Conservation (phyloP, 2,888 invertebrate genomes). For the Leptinotarsa peninsularis region DNA sequence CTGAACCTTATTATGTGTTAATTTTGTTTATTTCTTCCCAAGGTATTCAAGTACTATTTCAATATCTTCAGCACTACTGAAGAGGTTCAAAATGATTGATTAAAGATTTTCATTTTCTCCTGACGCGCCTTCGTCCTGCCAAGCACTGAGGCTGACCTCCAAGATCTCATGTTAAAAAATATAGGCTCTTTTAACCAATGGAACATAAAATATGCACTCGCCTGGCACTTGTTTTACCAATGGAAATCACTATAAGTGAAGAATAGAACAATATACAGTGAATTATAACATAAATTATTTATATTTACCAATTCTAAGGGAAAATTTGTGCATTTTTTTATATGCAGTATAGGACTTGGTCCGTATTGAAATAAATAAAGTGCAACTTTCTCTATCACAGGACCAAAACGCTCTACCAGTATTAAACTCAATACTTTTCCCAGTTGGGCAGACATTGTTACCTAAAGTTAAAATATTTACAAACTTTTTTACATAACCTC, state of each 20-base stretch:
- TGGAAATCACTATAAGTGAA: too few relatives aligned
- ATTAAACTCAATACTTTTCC: slow-evolving; percentile 80
- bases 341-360: slow-evolving; percentile 74
- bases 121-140: too few relatives aligned
- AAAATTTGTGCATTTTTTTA: slow-evolving; percentile 73
- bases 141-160: too few relatives aligned
- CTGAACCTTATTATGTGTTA: too few relatives aligned
- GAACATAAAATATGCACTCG: too few relatives aligned
- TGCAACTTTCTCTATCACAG: slow-evolving; percentile 80
- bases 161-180: too few relatives aligned
- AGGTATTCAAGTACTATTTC: slow-evolving; percentile 29
- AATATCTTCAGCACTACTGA: slow-evolving; percentile 20
- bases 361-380: slow-evolving; percentile 78
- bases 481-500: not conserved
- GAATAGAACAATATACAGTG: too few relatives aligned
- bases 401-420: slow-evolving; percentile 84
- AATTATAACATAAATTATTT: slow-evolving; percentile 33
- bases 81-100: too few relatives aligned
- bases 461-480: not conserved
- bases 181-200: too few relatives aligned
- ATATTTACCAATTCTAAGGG: slow-evolving; percentile 70
- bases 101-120: too few relatives aligned
- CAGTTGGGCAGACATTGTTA: slow-evolving; percentile 77
- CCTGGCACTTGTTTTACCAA: too few relatives aligned
- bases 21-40: slow-evolving; percentile 15